A percentile compares a stretch with the other conserved stretches of the same genome.
phyloP scores from a whole-genome alignment of 1,140 invertebrate genomes.

The Aphelinus certus region DNA sequence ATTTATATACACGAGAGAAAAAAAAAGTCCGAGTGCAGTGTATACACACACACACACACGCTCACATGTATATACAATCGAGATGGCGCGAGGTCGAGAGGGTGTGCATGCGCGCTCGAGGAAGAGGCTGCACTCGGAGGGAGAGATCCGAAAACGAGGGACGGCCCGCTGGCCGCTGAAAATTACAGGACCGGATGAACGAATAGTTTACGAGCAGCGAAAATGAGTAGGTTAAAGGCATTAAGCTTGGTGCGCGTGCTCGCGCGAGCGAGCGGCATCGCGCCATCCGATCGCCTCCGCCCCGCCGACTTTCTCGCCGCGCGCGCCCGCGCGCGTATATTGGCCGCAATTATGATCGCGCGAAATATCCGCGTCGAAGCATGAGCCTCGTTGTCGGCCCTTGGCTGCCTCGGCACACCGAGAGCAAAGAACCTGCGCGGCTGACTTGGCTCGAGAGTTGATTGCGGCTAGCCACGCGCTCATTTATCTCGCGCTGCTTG shows the following conservation, averaged over 20 bases:
- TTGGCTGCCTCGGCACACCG: background rate
- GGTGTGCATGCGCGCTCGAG: background rate
- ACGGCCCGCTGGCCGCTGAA: slow-evolving; percentile 50
- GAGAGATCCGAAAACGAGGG: background rate
- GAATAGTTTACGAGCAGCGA: slow-evolving; percentile 63
- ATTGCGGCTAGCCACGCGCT: slow-evolving; percentile 24
- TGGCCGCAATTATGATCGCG: slow-evolving; percentile 33
- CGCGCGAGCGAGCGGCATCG: background rate
- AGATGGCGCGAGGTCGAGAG: slow-evolving; percentile 34
- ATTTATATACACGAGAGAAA: background rate
- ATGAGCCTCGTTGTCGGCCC: background rate
- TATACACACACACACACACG: background rate
- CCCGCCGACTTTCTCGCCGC: background rate
- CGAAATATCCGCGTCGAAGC: slow-evolving; percentile 19
- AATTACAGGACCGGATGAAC: slow-evolving; percentile 62
- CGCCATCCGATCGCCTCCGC: slow-evolving; percentile 4
- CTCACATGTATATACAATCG: slow-evolving; percentile 31
- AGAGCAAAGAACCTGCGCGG: no score
- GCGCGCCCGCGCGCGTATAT: background rate
- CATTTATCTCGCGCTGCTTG: slow-evolving; percentile 12
- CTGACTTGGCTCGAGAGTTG: background rate
- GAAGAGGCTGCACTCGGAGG: no score
- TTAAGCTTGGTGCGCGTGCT: slow-evolving; percentile 16
- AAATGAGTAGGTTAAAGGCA: slow-evolving; percentile 47
- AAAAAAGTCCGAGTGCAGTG: background rate